phyloP scores from a whole-genome alignment of 2,113 vertebrate genomes.

The Agapornis roseicollis region DNA sequence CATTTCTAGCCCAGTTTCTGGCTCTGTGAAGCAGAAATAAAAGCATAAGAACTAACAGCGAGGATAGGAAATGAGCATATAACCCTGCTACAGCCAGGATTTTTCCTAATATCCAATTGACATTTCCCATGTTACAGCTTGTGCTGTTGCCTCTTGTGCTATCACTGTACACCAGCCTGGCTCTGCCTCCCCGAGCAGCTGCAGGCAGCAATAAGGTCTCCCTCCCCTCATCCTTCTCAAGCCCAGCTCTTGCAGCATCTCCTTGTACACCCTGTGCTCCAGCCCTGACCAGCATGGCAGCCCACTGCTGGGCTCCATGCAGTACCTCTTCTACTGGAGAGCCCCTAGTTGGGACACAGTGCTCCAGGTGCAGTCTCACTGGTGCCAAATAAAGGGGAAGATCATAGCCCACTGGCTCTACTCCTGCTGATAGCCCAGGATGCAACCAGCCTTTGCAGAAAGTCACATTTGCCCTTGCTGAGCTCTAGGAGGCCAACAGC shows the following conservation, averaged over 20 bases:
- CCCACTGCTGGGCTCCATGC: accelerated
- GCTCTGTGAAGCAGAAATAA: background rate
- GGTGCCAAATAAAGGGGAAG: background rate
- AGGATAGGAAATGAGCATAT: background rate
- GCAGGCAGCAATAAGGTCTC: background rate
- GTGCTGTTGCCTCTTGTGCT: background rate
- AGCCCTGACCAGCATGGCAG: too few relatives aligned
- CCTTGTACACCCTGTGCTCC: too few relatives aligned
- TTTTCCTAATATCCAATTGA: background rate
- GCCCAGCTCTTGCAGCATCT: background rate
- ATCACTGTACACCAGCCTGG: background rate
- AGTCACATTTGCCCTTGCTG: background rate
- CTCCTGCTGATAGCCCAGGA: background rate
- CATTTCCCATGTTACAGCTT: background rate
- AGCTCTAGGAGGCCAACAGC: background rate
- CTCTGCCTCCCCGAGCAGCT: background rate
- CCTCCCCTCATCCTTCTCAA: background rate
- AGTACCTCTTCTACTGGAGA: background rate
- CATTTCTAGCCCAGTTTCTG: background rate
- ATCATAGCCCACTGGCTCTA: background rate
- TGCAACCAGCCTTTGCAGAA: background rate
- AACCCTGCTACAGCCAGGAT: background rate
- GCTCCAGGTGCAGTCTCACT: background rate
- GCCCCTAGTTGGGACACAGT: too few relatives aligned
- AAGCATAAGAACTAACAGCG: background rate